phyloP scores from a whole-genome alignment of 2,797 vertebrate species.

The Aselliscus stoliczkanus region DNA sequence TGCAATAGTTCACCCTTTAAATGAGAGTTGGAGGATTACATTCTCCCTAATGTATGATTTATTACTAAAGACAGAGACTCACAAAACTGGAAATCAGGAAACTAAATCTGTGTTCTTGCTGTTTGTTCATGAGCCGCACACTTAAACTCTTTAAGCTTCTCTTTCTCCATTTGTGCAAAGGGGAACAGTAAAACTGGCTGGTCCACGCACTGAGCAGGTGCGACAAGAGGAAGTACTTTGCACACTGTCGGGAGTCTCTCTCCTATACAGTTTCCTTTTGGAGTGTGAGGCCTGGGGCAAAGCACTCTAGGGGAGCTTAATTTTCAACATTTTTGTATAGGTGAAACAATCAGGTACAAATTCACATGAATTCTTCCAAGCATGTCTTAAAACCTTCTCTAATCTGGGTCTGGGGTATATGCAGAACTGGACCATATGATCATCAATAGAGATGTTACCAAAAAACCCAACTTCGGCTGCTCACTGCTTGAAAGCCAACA shows the following conservation, averaged over 20 bases:
- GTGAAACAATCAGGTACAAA: neutral
- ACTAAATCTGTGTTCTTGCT: neutral
- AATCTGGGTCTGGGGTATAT: neutral
- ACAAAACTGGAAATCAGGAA: neutral
- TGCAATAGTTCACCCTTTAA: neutral
- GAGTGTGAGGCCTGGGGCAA: neutral
- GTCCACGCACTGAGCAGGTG: neutral
- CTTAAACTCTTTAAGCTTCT: neutral
- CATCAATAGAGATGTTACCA: neutral
- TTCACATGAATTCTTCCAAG: neutral
- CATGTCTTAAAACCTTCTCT: neutral
- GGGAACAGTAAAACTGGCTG: neutral
- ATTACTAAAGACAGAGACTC: neutral
- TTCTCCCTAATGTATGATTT: neutral
- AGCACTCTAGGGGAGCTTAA: neutral
- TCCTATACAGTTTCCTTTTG: neutral
- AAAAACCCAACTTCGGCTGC: neutral
- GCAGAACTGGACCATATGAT: neutral
- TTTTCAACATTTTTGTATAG: neutral
- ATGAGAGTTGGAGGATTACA: neutral
- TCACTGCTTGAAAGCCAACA: neutral
- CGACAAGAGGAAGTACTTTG: neutral
- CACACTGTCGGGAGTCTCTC: neutral
- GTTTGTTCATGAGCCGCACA: neutral
- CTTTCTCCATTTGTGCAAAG: neutral